Evolutionary conservation across 2,797 vertebrate species (phyloP).

Genomic region (Pangasius macronema): DNA sequence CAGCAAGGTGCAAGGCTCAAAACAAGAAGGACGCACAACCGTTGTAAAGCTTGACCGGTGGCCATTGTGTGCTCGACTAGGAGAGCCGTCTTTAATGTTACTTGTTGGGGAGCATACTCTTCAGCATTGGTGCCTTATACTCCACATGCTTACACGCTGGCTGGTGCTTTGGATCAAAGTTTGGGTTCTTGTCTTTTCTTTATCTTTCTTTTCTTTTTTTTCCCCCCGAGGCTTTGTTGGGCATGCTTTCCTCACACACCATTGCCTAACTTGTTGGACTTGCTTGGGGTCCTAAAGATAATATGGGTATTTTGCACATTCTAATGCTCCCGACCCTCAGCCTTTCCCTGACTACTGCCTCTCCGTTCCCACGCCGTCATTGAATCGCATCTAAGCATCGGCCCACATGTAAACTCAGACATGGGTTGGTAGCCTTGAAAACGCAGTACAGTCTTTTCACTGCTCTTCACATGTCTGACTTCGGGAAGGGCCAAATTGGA

Average conservation of each 20-base stretch:
- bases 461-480: slow-evolving; percentile 64
- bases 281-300: slow-evolving; percentile 19
- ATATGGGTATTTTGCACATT: slow-evolving; percentile 26
- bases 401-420: slow-evolving; percentile 80
- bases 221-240: slow-evolving; percentile 53
- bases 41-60: background rate
- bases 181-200: slow-evolving; percentile 66
- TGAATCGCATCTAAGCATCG: slow-evolving; percentile 76
- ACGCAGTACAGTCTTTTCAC: slow-evolving; percentile 64
- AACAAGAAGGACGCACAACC: background rate
- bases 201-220: slow-evolving; percentile 4
- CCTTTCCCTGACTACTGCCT: slow-evolving; percentile 6
- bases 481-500: slow-evolving; percentile 59
- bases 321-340: background rate
- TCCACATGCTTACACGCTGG: slow-evolving; percentile 84
- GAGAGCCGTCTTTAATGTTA: slow-evolving; percentile 65
- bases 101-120: slow-evolving; percentile 77
- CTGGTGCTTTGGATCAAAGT: slow-evolving; percentile 80
- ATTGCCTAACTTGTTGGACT: slow-evolving; percentile 53
- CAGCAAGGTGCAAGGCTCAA: background rate
- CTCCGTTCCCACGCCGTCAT: slow-evolving; percentile 56
- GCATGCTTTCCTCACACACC: slow-evolving; percentile 71
- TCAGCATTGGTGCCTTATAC: slow-evolving; percentile 86
- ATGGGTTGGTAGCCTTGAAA: slow-evolving; percentile 75
- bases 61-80: slow-evolving; percentile 4